phyloP scores from a whole-genome alignment of 2,797 vertebrate species.

The Ctenopoma multispine region DNA sequence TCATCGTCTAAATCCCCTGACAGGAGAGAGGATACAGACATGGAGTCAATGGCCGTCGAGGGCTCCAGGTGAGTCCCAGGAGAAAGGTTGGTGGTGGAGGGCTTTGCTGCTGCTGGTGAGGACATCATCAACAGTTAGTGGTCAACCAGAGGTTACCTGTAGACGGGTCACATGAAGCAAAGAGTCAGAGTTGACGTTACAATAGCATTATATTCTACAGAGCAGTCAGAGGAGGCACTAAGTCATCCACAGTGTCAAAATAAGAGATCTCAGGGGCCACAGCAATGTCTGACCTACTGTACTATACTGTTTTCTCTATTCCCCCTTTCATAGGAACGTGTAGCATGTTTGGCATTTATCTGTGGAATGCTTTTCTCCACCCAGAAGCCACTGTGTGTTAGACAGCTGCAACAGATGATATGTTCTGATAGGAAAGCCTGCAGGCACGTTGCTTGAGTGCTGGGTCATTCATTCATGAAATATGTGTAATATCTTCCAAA shows the following conservation, averaged over 20 bases:
- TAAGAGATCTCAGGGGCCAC: neutral
- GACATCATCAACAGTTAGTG: slow-evolving; percentile 63
- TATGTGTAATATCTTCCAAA: too few species aligned
- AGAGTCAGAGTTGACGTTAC: neutral
- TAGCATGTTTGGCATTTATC: slow-evolving; percentile 27
- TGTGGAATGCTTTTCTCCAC: slow-evolving; percentile 33
- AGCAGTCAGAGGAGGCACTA: neutral
- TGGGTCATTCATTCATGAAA: neutral
- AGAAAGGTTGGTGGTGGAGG: slow-evolving; percentile 14
- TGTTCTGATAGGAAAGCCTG: neutral
- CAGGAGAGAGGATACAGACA: slow-evolving; percentile 83
- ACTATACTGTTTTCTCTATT: too few species aligned
- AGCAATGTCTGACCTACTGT: neutral
- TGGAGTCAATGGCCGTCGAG: slow-evolving; percentile 69
- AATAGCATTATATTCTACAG: too few species aligned
- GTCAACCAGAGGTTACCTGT: slow-evolving; percentile 69
- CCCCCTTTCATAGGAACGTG: slow-evolving; percentile 9
- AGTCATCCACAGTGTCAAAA: neutral
- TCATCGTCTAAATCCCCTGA: slow-evolving; percentile 81
- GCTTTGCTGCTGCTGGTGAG: slow-evolving; percentile 47
- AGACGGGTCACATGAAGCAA: slow-evolving; percentile 8
- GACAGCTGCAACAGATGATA: slow-evolving; percentile 8
- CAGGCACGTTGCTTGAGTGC: neutral
- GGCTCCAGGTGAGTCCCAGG: slow-evolving; percentile 3
- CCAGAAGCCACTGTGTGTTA: slow-evolving; percentile 18